Base-by-base conservation (phyloP, 2,888 invertebrate species). In the Galeruca laticollis region DNA sequence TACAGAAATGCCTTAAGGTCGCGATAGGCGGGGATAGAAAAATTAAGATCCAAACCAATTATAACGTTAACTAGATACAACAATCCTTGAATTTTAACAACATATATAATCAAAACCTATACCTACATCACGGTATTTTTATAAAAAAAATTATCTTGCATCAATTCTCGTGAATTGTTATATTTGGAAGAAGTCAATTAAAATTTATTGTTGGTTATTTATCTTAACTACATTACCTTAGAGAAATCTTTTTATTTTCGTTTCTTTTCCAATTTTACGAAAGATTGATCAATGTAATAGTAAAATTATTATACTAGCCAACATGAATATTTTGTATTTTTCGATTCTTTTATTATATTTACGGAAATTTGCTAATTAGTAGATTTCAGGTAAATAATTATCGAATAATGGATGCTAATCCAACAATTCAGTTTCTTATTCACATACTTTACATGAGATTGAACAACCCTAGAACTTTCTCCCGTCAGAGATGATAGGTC, bases 51-150 rank as follows among this genome's bases (percentile, higher is more conserved):
- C 60, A 68, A 61, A 61, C 62, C 68, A 68, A 68, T 61, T 68
- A 61, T 62, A 61, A 56, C 56, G 62, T 62, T 68, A 62, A 68
- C 68, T 68, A 68, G 68, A 68, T 62, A 68, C 18, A 56, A 56
- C 37, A 56, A 68, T 62, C 68, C 68, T 68, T 68, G 68, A 61
- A 49, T 62, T 68, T 68, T 68, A 68, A 68, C 62, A 43, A 56
- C 54, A 66, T 51, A 49, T 66, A 57, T 63, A 63, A 63, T 63
- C 63, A 43, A 63, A 56, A 56, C 47, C 60, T 40, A 37, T 59
- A 40, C 21, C 18, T 21, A 40, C 52, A 62, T 63, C 56, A 57
- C 56, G 63, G 63, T 62, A 11, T 37, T 56, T 21, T 21, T 54
- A 54, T 9, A 37, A 21, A n/a, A 51, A 61, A 52, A 54, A 37